Conservation (phyloP, 2,113 vertebrate species). For the Burhinus bistriatus region DNA sequence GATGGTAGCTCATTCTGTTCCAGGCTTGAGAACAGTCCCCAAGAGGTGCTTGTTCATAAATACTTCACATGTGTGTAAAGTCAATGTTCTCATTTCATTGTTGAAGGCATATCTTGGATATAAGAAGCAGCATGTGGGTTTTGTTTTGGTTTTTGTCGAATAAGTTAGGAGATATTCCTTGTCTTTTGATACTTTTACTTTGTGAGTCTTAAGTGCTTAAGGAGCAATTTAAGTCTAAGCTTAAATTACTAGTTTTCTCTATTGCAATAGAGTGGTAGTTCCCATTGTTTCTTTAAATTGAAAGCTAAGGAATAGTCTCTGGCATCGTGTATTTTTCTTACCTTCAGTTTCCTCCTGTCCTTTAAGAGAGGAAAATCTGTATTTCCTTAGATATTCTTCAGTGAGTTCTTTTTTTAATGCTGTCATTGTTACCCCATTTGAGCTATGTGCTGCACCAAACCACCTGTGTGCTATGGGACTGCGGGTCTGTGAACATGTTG, state of each 20-base stretch:
- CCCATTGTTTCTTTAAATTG: background rate
- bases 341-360: background rate
- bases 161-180: background rate
- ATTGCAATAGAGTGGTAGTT: background rate
- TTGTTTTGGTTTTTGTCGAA: background rate
- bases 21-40: background rate
- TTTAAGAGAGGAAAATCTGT: background rate
- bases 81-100: background rate
- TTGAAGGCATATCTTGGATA: background rate
- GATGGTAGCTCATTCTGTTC: background rate
- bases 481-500: accelerated
- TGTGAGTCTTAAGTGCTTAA: background rate
- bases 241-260: background rate
- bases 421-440: background rate
- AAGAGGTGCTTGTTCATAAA: background rate
- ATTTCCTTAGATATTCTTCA: background rate
- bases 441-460: background rate
- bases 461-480: background rate
- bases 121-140: background rate
- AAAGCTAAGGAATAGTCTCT: background rate
- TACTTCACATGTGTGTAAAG: background rate
- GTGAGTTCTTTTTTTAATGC: background rate
- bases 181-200: background rate
- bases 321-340: background rate
- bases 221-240: background rate